Percentiles rank a stretch among this genome's conserved stretches.
phyloP scores from a whole-genome alignment of 2,888 invertebrate genomes.

The Cataglyphis livida region DNA sequence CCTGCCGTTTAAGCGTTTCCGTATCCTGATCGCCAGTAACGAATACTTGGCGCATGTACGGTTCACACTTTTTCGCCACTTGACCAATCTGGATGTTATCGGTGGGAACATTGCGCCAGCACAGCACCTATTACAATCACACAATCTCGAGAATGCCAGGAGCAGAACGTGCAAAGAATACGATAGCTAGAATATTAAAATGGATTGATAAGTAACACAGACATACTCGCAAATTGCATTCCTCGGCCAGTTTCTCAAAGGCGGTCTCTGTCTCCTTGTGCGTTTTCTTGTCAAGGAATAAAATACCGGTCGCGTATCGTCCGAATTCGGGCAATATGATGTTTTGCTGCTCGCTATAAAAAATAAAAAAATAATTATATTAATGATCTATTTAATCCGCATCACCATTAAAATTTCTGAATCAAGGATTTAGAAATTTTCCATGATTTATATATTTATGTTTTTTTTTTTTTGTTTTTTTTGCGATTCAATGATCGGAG shows the following conservation, averaged over 20 bases:
- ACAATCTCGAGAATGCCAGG: constrained; percentile 13
- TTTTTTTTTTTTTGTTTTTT: too few relatives aligned
- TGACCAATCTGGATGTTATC: constrained; percentile 94
- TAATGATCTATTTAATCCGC: neutral
- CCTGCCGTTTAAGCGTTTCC: constrained; percentile 89
- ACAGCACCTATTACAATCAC: constrained; percentile 88
- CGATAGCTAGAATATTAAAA: constrained; percentile 13
- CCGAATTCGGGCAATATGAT: constrained; percentile 95
- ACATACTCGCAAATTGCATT: constrained; percentile 90
- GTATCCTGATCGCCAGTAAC: constrained; percentile 90
- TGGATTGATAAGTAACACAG: neutral
- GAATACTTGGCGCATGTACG: constrained; percentile 98
- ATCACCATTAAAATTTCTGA: neutral
- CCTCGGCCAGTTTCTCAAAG: constrained; percentile 93
- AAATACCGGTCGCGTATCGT: constrained; percentile 97
- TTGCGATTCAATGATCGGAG: neutral
- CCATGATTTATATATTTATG: neutral
- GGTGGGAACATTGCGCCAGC: constrained; percentile 98
- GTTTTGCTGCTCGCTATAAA: constrained; percentile 91
- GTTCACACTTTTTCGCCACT: constrained; percentile 97
- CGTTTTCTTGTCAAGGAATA: constrained; percentile 95
- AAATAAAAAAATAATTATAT: constrained; percentile 67
- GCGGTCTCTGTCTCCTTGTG: constrained; percentile 93
- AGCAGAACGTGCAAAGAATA: neutral
- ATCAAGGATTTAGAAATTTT: neutral